These are phyloP conservation scores for Tetrapedia diversipes DNA, from an alignment of 2,888 invertebrate species.

Conservation along the genomic window DNA sequence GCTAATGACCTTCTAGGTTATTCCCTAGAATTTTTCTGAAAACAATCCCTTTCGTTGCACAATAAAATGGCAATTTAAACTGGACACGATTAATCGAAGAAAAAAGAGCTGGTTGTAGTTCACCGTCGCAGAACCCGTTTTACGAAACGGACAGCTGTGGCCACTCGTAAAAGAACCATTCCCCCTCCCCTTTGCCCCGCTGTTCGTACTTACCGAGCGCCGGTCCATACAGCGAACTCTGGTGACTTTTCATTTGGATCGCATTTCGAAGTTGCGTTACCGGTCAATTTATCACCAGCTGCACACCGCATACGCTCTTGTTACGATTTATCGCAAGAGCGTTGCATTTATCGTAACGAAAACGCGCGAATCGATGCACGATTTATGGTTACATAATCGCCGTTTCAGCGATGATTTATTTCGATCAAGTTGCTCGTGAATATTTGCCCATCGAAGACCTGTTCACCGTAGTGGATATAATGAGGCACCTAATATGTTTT, in stretches of 20 bases:
- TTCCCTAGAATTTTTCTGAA: background rate
- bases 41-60: slow-evolving; percentile 19
- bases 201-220: slow-evolving; percentile 23
- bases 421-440: slow-evolving; percentile 18
- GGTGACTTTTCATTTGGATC: slow-evolving; percentile 46
- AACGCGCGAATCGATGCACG: slow-evolving; percentile 27
- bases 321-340: slow-evolving; percentile 42
- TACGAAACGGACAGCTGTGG: slow-evolving; percentile 18
- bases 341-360: slow-evolving; percentile 42
- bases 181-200: too few species aligned
- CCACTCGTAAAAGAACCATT: slow-evolving; percentile 34
- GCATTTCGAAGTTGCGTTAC: slow-evolving; percentile 50
- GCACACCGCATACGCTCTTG: slow-evolving; percentile 26
- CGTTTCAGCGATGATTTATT: slow-evolving; percentile 45
- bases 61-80: slow-evolving; percentile 17
- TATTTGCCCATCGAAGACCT: slow-evolving; percentile 11
- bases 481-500: too few species aligned
- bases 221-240: slow-evolving; percentile 1
- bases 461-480: too few species aligned
- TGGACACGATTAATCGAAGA: background rate
- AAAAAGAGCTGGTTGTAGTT: slow-evolving; percentile 17
- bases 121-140: slow-evolving; percentile 30
- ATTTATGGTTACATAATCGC: slow-evolving; percentile 53
- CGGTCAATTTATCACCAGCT: slow-evolving; percentile 50
- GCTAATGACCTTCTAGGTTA: too few species aligned